Evolutionary conservation across 2,113 vertebrate genomes (phyloP).

Genomic region (Diglossa brunneiventris): DNA sequence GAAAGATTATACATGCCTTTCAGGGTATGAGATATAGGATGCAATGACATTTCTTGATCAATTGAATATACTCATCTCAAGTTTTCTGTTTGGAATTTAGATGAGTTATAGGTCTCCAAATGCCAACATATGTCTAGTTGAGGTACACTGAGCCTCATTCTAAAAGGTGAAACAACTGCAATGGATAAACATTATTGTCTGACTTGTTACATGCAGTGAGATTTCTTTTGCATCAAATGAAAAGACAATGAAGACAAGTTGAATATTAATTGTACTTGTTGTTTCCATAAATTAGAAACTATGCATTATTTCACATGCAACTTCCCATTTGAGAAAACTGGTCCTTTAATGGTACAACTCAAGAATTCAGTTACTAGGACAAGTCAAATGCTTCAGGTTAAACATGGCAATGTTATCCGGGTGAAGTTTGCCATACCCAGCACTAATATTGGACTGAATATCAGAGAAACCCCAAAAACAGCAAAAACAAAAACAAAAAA

Average conservation of each 20-base stretch:
- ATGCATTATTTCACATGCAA: neutral
- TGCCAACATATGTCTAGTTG: rapidly evolving
- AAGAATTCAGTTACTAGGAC: neutral
- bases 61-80: neutral
- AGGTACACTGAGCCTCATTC: neutral
- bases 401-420: neutral
- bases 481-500: neutral
- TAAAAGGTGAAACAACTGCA: neutral
- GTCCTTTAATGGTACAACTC: neutral
- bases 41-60: neutral
- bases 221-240: neutral
- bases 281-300: neutral
- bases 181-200: neutral
- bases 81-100: neutral
- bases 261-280: neutral
- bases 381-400: neutral
- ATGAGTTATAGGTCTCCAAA: neutral
- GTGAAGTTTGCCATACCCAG: neutral
- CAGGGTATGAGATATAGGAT: neutral
- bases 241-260: neutral
- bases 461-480: neutral
- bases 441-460: neutral
- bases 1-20: neutral
- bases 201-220: neutral
- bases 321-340: neutral